Evolutionary conservation across 1,140 invertebrate species (phyloP).

Genomic region (Zaprionus lachaisei): DNA sequence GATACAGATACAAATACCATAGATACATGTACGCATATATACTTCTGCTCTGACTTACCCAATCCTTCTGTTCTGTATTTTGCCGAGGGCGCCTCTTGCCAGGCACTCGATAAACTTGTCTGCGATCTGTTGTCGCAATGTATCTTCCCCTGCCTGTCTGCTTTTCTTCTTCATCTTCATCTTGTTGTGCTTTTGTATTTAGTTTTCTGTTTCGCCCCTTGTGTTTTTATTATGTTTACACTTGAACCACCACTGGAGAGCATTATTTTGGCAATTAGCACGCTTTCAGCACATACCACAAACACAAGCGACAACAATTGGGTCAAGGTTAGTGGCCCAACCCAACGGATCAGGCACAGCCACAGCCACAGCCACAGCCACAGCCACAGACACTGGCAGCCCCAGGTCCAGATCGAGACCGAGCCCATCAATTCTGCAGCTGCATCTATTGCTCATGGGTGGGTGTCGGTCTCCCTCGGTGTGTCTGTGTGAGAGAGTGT

Average conservation of each 20-base stretch:
- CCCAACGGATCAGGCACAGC: slow-evolving; percentile 14
- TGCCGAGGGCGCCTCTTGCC: slow-evolving; percentile 2
- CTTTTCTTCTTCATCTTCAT: background rate
- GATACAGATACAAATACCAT: background rate
- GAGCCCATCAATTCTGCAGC: slow-evolving; percentile 13
- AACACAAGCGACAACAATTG: slow-evolving; percentile 20
- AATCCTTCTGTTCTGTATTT: slow-evolving; percentile 12
- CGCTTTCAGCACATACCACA: slow-evolving; percentile 67
- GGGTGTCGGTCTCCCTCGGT: slow-evolving; percentile 11
- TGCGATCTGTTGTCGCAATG: slow-evolving; percentile 23
- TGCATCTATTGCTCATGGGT: slow-evolving; percentile 17
- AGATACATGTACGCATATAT: background rate
- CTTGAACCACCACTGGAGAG: slow-evolving; percentile 43
- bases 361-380: no score
- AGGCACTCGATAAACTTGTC: slow-evolving; percentile 37
- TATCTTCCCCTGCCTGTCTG: background rate
- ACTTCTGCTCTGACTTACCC: slow-evolving; percentile 18
- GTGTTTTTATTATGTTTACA: slow-evolving; percentile 70
- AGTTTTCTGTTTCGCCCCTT: slow-evolving; percentile 13
- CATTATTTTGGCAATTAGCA: slow-evolving; percentile 74
- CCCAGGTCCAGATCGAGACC: slow-evolving; percentile 2
- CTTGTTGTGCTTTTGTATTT: slow-evolving; percentile 8
- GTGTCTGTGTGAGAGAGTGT: slow-evolving; percentile 11
- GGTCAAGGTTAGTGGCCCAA: slow-evolving; percentile 72
- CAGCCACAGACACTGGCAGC: no score